Percentiles rank a stretch among this genome's conserved stretches.
phyloP scores from a whole-genome alignment of 2,113 vertebrate species.

The Heterocephalus glaber region DNA sequence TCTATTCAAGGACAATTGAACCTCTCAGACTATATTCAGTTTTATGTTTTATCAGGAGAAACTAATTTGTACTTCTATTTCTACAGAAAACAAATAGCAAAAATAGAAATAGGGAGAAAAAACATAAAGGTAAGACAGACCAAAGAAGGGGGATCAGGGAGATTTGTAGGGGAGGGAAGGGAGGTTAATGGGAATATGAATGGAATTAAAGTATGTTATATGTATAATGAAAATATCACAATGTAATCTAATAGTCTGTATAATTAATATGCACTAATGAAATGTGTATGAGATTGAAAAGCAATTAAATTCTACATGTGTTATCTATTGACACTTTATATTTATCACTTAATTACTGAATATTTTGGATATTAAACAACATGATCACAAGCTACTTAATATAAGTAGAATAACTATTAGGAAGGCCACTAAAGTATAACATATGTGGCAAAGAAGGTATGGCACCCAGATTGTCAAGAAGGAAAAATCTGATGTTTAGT shows the following conservation, averaged over 20 bases:
- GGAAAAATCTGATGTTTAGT: background rate
- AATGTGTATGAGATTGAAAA: background rate
- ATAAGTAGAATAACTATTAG: background rate
- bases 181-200: background rate
- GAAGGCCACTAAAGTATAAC: background rate
- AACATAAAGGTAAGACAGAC: background rate
- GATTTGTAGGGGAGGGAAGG: background rate
- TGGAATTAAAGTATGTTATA: background rate
- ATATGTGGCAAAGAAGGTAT: background rate
- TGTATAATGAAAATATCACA: background rate
- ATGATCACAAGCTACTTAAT: conserved; percentile 46
- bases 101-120: background rate
- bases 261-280: background rate
- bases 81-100: conserved; percentile 29
- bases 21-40: background rate
- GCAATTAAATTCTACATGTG: conserved; percentile 18
- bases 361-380: conserved; percentile 47
- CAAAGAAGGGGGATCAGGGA: background rate
- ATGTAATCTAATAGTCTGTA: background rate
- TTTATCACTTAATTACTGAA: conserved; percentile 46
- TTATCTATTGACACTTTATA: conserved; percentile 48
- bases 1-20: background rate
- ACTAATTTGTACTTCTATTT: background rate
- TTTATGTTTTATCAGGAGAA: conserved; percentile 11
- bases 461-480: background rate